Evolutionary conservation across 1,140 invertebrate species (phyloP), one percentile per base, ranked within the genome.

Genomic region (Drosophila mayri): DNA sequence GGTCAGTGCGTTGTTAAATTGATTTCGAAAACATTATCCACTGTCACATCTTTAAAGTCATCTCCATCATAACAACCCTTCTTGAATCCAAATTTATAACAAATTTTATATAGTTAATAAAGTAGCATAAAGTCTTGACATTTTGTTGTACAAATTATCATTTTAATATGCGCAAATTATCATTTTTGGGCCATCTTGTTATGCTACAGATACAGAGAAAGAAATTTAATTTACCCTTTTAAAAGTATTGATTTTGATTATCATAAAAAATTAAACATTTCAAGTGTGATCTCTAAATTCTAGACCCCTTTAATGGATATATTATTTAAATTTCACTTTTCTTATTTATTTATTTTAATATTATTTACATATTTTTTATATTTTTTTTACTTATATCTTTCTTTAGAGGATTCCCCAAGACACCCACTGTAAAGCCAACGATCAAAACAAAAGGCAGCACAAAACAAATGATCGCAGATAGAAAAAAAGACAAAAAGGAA

Each of bases 391-490:
- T 38, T 37, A n/a, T n/a, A 10, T 47, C 18, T 44, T 25, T 20
- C 16, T 16, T 3, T 10, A 8, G 20, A 20, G 30, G 30, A 3
- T 12, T 4, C 30, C 18, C 7, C 18, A 11, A 10, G 14, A 76
- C 63, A 76, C 63, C 63, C 74, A 77, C 73, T 77, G 73, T 77
- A 77, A 76, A 73, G 30, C 40, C 63, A 10, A 35, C 35, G 73
- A 76, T 76, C 73, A 76, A 61, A 77, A 76, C 74, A 77, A 77
- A 77, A 67, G 72, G 52, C 73, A 76, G 18, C 43, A 49, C 71
- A 77, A 76, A 76, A 76, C 52, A 67, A 76, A 50, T 52, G 59
- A 64, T 47, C 43, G 55, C 35, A 28, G 18, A 10, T 37, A 66
- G 22, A 46, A 8, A 52, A 64, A 37, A 18, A 44, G 40, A 32